Evolutionary conservation across 2,888 invertebrate species (phyloP).

Genomic region (Neoascia interrupta): DNA sequence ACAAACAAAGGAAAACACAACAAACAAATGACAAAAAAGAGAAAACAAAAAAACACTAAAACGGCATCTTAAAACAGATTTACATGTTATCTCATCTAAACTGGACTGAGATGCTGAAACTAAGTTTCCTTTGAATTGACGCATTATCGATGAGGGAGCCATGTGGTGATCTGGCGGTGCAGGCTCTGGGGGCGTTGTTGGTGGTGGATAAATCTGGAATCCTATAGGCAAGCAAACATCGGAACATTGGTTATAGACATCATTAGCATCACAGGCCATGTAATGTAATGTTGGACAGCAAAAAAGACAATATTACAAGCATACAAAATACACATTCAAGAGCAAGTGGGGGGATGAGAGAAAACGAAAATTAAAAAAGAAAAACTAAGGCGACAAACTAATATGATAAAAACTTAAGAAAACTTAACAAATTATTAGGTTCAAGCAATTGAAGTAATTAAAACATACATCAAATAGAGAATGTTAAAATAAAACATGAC

Average conservation of each 20-base stretch:
- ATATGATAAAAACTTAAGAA: slow-evolving; percentile 29
- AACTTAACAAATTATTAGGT: no score
- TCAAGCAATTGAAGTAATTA: slow-evolving; percentile 52
- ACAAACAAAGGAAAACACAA: slow-evolving; percentile 55
- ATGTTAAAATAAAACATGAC: slow-evolving; percentile 35
- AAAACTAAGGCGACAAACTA: slow-evolving; percentile 18
- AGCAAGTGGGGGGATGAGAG: slow-evolving; percentile 64
- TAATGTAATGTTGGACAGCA: slow-evolving; percentile 68
- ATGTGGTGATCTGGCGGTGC: slow-evolving; percentile 89
- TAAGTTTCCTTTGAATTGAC: slow-evolving; percentile 80
- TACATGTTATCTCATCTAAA: slow-evolving; percentile 85
- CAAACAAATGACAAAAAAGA: slow-evolving; percentile 3
- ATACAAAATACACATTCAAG: slow-evolving; percentile 68
- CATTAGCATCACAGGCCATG: slow-evolving; percentile 67
- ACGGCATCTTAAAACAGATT: slow-evolving; percentile 73
- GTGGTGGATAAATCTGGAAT: slow-evolving; percentile 91
- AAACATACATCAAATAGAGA: slow-evolving; percentile 45
- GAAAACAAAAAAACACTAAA: slow-evolving; percentile 10
- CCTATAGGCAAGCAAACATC: slow-evolving; percentile 80
- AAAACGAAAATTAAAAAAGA: slow-evolving; percentile 31
- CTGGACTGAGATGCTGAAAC: slow-evolving; percentile 83
- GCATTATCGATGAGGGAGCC: slow-evolving; percentile 81
- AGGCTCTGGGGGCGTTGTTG: slow-evolving; percentile 91
- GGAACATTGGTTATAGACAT: slow-evolving; percentile 69
- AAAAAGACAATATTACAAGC: slow-evolving; percentile 67